Percentiles rank a stretch among this genome's conserved stretches.
These are phyloP conservation scores for Amphipyra berbera DNA, from an alignment of 2,888 invertebrate species.

Conservation along the genomic window DNA sequence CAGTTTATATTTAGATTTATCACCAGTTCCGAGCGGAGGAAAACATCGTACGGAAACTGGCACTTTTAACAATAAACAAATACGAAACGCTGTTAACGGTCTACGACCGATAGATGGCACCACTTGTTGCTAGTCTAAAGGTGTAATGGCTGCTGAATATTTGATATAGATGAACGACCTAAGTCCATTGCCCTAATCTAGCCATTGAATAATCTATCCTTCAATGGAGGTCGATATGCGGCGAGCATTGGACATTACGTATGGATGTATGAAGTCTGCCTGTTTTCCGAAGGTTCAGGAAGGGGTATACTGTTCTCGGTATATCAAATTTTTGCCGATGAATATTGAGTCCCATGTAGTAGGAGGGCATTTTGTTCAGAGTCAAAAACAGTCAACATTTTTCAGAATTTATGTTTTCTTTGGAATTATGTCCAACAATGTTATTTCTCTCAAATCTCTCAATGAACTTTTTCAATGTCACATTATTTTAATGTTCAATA, in stretches of 20 bases:
- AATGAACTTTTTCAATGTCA: no score
- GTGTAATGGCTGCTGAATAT: conserved; percentile 33
- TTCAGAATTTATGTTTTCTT: no score
- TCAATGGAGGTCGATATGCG: conserved; percentile 17
- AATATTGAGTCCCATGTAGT: no score
- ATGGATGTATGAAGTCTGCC: no score
- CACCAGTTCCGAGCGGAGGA: conserved; percentile 56
- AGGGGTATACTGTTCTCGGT: no score
- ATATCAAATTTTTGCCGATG: no score
- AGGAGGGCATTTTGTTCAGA: no score
- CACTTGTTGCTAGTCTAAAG: conserved; percentile 13
- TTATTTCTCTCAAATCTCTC: no score
- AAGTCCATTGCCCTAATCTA: conserved; percentile 41
- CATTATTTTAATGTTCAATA: background rate
- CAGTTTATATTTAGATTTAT: conserved; percentile 57
- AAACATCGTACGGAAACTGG: conserved; percentile 60
- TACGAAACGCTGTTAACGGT: conserved; percentile 18
- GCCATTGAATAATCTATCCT: conserved; percentile 28
- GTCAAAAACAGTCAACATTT: no score
- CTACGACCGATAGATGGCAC: conserved; percentile 29
- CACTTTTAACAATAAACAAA: conserved; percentile 58
- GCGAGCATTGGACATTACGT: conserved; percentile 17
- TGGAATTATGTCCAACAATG: no score
- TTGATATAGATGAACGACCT: conserved; percentile 28
- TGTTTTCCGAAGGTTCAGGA: no score